A percentile compares a stretch with the other conserved stretches of the same genome.
These are phyloP conservation scores for Myzus persicae DNA, from an alignment of 1,140 invertebrate genomes.

Conservation along the genomic window DNA sequence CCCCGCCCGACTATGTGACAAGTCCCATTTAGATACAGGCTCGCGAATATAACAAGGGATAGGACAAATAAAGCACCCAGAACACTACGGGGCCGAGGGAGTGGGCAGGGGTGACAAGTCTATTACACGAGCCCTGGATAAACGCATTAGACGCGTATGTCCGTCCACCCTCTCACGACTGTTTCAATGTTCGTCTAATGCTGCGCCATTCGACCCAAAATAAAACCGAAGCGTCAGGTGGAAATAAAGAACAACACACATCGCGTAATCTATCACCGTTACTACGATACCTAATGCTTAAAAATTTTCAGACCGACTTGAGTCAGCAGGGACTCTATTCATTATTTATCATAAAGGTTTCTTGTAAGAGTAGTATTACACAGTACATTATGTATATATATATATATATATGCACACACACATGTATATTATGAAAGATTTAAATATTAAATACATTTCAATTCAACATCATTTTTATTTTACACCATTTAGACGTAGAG, in stretches of 20 bases:
- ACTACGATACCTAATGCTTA: slow-evolving; percentile 34
- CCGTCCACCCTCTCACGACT: slow-evolving; percentile 20
- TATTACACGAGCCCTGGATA: slow-evolving; percentile 45
- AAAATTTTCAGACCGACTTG: background rate
- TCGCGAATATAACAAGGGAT: slow-evolving; percentile 35
- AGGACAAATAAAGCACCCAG: slow-evolving; percentile 20
- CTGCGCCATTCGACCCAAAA: slow-evolving; percentile 6
- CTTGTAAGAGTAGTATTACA: background rate
- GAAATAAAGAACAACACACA: slow-evolving; percentile 37
- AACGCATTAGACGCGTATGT: slow-evolving; percentile 53
- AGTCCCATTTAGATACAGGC: slow-evolving; percentile 43
- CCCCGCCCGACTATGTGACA: slow-evolving; percentile 38
- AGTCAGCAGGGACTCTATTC: background rate
- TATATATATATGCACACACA: background rate
- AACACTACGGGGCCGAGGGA: background rate
- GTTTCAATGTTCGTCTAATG: slow-evolving; percentile 24
- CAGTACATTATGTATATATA: background rate
- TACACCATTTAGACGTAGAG: background rate
- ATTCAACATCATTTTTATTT: background rate
- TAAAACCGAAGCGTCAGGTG: slow-evolving; percentile 51
- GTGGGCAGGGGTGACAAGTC: slow-evolving; percentile 46
- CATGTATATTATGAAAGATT: background rate
- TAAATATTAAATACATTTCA: background rate
- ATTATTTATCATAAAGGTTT: slow-evolving; percentile 24
- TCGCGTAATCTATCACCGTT: slow-evolving; percentile 54